These are phyloP conservation scores for Nemoura dubitans DNA, from an alignment of 2,888 invertebrate genomes.

Conservation along the genomic window DNA sequence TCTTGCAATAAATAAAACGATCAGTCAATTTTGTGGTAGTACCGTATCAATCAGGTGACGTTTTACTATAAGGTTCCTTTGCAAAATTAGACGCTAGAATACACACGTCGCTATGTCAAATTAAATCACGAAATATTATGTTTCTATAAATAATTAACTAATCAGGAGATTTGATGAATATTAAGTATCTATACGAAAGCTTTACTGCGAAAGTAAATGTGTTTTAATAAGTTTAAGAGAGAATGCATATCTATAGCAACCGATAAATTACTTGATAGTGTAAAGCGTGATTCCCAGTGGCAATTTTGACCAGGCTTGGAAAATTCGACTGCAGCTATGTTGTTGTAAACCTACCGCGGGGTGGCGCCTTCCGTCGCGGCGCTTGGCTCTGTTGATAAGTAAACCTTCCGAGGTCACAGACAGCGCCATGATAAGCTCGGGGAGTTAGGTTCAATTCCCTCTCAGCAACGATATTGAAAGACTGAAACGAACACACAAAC, in stretches of 20 bases:
- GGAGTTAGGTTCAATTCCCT: constrained; percentile 28
- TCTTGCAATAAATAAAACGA: not conserved
- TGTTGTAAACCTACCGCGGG: too few relatives aligned
- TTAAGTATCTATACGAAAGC: not conserved
- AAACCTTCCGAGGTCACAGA: not conserved
- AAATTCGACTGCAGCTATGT: too few relatives aligned
- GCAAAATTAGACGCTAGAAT: not conserved
- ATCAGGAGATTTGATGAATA: not conserved
- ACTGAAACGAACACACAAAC: constrained; percentile 2
- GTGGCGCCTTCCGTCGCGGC: not conserved
- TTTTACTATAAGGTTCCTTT: not conserved
- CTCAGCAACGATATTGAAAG: constrained; percentile 1
- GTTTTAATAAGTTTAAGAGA: not conserved
- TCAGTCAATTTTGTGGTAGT: not conserved
- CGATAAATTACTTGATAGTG: too few relatives aligned
- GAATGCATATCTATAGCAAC: too few relatives aligned
- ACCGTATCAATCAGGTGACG: not conserved
- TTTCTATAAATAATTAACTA: not conserved
- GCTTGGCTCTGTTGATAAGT: not conserved
- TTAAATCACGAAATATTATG: not conserved
- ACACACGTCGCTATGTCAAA: not conserved
- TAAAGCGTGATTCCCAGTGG: not conserved
- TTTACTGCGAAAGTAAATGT: not conserved
- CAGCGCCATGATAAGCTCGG: constrained; percentile 26
- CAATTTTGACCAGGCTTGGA: not conserved